Base-by-base conservation (phyloP, 2,888 invertebrate species). In the Drosophila paramelanica region DNA sequence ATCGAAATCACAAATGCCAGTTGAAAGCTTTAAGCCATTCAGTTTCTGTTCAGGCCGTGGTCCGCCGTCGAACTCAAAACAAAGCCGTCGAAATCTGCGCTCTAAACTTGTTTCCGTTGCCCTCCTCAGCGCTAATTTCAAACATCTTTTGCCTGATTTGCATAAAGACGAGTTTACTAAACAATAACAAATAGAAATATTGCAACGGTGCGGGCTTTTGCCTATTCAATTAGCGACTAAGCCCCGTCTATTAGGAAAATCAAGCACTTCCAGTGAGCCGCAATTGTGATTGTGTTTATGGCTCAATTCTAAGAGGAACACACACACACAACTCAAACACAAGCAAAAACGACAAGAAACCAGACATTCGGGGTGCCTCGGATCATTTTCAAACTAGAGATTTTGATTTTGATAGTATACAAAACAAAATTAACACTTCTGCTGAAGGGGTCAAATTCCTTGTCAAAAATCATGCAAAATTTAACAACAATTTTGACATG, bases 121-220 rank as follows among this genome's bases (percentile, higher is more conserved):
- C 33, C 10, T 17, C 25, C 33, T 49, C 55, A n/a, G 46, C 42
- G 27, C 43, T 42, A 46, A 27, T 47, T 57, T 64, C 27, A 73
- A 76, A 59, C 47, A 61, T 65, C 57, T 51, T 50, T 33, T 14
- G 43, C 13, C 49, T 58, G 57, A 82, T 81, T 81, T 81, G 89
- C 89, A 81, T 81, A 86, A 59, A 73, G 49, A 43, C 59, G 39
- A 49, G 51, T 46, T 42, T n/a, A 51, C 39, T 17, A 43, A 55
- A 57, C 53, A 68, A 59, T 25, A 75, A 59, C 45, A 62, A 46
- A 42, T 49, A 27, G 7, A 23, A 45, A 50, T 27, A 33, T 59
- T 42, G 49, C 47, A 72, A 55, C 49, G 49, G 47, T 38, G 13
- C 36, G 36, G 33, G 8, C 11, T 42, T 42, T 53, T 69, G 53